These are phyloP conservation scores for Rhinogobius similis DNA, from an alignment of 2,113 vertebrate genomes.

Conservation along the genomic window DNA sequence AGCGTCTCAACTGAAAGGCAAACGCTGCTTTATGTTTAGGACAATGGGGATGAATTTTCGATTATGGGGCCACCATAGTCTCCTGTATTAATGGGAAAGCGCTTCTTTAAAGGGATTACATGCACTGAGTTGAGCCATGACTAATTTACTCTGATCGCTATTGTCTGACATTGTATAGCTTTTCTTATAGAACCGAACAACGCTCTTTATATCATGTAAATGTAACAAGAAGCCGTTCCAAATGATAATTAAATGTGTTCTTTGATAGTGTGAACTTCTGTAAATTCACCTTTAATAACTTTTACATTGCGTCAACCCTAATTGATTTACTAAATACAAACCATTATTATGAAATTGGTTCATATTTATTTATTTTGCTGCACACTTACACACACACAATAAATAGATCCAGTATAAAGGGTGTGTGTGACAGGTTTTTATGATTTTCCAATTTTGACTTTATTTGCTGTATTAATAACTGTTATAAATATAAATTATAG, in stretches of 20 bases:
- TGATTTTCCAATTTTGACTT: no score
- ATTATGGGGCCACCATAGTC: no score
- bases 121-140: conserved; percentile 50
- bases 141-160: conserved; percentile 56
- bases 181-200: conserved; percentile 32
- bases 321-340: background rate
- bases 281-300: background rate
- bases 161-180: conserved; percentile 53
- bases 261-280: background rate
- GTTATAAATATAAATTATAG: no score
- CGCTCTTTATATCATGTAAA: background rate
- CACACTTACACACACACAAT: no score
- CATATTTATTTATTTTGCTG: no score
- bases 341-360: background rate
- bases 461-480: no score
- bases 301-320: background rate
- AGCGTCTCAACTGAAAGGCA: no score
- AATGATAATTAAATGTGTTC: background rate
- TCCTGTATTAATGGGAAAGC: no score
- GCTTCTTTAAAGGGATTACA: conserved; percentile 65
- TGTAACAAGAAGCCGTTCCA: background rate
- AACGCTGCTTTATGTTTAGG: no score
- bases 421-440: no score
- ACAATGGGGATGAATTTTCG: no score
- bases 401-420: no score